Conservation (phyloP, 2,797 vertebrate species). For the Apogon hyalosoma region DNA sequence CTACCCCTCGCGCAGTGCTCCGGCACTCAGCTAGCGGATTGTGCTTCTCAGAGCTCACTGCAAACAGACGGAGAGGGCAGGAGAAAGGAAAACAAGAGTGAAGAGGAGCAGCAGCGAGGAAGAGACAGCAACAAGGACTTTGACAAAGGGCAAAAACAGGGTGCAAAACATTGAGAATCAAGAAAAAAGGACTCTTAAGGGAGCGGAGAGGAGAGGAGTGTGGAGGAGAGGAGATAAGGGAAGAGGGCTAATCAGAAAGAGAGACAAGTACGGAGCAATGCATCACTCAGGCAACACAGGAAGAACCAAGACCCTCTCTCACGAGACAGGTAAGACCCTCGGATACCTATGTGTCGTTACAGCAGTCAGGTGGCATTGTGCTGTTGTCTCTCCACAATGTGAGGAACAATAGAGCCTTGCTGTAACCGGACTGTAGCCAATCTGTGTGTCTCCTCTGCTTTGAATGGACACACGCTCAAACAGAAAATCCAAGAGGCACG, state of each 20-base stretch:
- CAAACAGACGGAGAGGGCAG: slow-evolving; percentile 59
- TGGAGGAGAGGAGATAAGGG: slow-evolving; percentile 74
- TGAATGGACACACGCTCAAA: slow-evolving; percentile 12
- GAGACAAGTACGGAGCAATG: slow-evolving; percentile 83
- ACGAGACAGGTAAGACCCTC: slow-evolving; percentile 85
- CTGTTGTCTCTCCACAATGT: slow-evolving; percentile 11
- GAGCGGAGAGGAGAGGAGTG: slow-evolving; percentile 73
- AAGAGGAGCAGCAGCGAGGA: slow-evolving; percentile 34
- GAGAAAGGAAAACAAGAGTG: slow-evolving; percentile 50
- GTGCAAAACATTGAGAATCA: slow-evolving; percentile 70
- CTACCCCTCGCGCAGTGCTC: slow-evolving; percentile 46
- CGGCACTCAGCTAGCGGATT: slow-evolving; percentile 70
- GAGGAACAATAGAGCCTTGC: slow-evolving; percentile 47
- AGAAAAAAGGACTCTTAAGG: slow-evolving; percentile 73
- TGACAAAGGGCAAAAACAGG: slow-evolving; percentile 42
- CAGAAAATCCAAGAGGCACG: slow-evolving; percentile 1
- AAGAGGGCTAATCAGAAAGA: slow-evolving; percentile 72
- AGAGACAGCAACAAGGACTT: slow-evolving; percentile 56
- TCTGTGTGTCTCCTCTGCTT: slow-evolving; percentile 23
- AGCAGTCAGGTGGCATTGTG: slow-evolving; percentile 27
- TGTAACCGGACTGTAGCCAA: slow-evolving; percentile 40
- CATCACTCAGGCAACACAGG: slow-evolving; percentile 85
- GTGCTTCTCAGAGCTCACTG: slow-evolving; percentile 57
- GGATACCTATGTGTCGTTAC: slow-evolving; percentile 42
- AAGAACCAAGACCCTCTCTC: slow-evolving; percentile 85